Evolutionary conservation across 1,140 invertebrate species (phyloP).

Genomic region (Mycetomoellerius zeteki): DNA sequence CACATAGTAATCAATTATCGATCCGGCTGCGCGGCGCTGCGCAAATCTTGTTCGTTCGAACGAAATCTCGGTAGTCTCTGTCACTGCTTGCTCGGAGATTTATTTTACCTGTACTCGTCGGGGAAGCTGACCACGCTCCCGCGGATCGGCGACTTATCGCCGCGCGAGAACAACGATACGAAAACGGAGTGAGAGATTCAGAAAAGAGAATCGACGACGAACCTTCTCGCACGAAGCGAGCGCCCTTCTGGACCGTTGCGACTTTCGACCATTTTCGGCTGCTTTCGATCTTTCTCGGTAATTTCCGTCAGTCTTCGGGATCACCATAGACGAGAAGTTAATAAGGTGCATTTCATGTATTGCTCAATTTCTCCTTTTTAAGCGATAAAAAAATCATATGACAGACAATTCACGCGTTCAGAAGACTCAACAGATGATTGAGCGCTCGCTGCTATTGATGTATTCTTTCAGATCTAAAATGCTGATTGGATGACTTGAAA

Average conservation of each 20-base stretch:
- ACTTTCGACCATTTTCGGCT: conserved; percentile 74
- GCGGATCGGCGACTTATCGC: background rate
- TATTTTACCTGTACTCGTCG: background rate
- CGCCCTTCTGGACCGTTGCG: conserved; percentile 63
- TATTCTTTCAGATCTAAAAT: too few species aligned
- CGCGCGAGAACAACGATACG: conserved; percentile 11
- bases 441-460: too few species aligned
- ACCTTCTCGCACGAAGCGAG: conserved; percentile 15
- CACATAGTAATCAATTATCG: conserved; percentile 78
- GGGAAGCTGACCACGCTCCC: background rate
- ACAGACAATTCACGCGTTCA: too few species aligned
- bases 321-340: background rate
- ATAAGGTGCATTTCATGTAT: too few species aligned
- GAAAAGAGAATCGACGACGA: background rate
- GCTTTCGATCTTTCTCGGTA: conserved; percentile 64
- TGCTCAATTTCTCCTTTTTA: too few species aligned
- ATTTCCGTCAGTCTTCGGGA: background rate
- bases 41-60: conserved; percentile 68
- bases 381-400: too few species aligned
- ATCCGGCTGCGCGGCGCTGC: conserved; percentile 70
- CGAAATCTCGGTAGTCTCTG: background rate
- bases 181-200: conserved; percentile 37
- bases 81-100: background rate
- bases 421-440: too few species aligned
- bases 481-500: too few species aligned